Percentiles rank a stretch among this genome's conserved stretches.
Evolutionary conservation across 2,888 invertebrate species (phyloP).

Genomic region (Imbricaverruca yamaguchii): DNA sequence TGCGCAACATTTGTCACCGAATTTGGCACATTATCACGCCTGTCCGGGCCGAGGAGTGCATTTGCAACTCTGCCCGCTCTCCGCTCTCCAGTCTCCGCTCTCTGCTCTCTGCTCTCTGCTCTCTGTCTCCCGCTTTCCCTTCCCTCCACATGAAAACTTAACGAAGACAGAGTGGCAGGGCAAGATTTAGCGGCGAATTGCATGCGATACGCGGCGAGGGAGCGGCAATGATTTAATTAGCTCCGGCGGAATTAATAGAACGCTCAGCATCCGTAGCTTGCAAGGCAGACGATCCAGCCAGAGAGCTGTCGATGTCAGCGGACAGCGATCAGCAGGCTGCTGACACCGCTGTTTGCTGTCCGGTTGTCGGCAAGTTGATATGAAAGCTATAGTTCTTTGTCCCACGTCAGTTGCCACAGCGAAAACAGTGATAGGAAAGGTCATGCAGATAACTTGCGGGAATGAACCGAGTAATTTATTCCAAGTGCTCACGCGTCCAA

Average conservation of each 20-base stretch:
- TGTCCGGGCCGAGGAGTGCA: background rate
- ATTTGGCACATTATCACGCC: background rate
- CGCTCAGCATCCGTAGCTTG: background rate
- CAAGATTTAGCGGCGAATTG: background rate
- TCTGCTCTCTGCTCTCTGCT: too few species aligned
- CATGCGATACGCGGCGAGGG: background rate
- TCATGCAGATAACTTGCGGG: background rate
- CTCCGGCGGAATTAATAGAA: slow-evolving; percentile 1
- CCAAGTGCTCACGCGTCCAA: background rate
- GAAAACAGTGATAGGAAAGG: background rate
- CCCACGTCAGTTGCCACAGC: too few species aligned
- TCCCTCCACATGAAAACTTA: background rate
- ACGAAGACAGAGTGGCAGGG: slow-evolving; percentile 5
- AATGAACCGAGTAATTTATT: background rate
- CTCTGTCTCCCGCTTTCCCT: background rate
- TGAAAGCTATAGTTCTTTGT: background rate
- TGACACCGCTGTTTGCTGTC: too few species aligned
- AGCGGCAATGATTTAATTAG: slow-evolving; percentile 2
- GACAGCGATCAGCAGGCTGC: too few species aligned
- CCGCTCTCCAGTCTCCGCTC: too few species aligned
- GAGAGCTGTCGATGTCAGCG: too few species aligned
- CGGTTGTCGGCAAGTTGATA: background rate
- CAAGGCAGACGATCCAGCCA: too few species aligned
- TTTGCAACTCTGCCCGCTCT: too few species aligned
- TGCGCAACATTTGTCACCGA: background rate